These are phyloP conservation scores for Labeo rohita DNA, from an alignment of 2,113 vertebrate genomes.

Conservation along the genomic window DNA sequence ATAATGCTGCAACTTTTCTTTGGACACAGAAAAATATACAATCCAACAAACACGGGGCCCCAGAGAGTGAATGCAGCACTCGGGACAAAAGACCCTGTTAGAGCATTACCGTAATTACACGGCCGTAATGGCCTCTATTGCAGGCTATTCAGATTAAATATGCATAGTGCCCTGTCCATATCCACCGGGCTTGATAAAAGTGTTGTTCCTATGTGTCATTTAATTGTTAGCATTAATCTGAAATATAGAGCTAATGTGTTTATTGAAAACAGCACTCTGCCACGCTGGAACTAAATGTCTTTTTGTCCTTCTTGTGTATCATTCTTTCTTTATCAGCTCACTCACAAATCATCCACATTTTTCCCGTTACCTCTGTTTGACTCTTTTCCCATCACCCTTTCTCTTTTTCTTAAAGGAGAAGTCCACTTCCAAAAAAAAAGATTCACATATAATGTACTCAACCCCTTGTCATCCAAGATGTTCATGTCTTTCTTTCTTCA, in stretches of 20 bases:
- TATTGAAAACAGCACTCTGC: constrained; percentile 27
- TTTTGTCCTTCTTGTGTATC: constrained; percentile 7
- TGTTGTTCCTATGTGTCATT: constrained; percentile 58
- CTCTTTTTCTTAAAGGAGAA: constrained; percentile 6
- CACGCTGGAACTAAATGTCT: background rate
- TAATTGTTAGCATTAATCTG: constrained; percentile 69
- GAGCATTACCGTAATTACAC: constrained; percentile 68
- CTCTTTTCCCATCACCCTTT: background rate
- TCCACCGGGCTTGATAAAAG: constrained; percentile 57
- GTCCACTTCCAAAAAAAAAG: too few relatives aligned
- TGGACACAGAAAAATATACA: constrained; percentile 42
- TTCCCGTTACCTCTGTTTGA: background rate
- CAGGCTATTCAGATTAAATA: constrained; percentile 68
- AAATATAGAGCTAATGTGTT: constrained; percentile 61
- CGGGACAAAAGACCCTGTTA: constrained; percentile 55
- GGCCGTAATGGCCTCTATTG: constrained; percentile 57
- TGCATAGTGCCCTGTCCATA: constrained; percentile 62
- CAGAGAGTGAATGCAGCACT: constrained; percentile 51
- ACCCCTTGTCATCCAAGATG: too few relatives aligned
- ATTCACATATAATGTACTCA: too few relatives aligned
- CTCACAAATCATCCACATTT: background rate
- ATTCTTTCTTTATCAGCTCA: background rate
- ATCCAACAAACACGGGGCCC: constrained; percentile 39
- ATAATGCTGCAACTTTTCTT: constrained; percentile 48
- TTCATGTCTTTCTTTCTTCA: too few relatives aligned